A percentile compares a stretch with the other conserved stretches of the same genome.
phyloP scores from a whole-genome alignment of 2,113 vertebrate species.

The Hydropotes inermis region DNA sequence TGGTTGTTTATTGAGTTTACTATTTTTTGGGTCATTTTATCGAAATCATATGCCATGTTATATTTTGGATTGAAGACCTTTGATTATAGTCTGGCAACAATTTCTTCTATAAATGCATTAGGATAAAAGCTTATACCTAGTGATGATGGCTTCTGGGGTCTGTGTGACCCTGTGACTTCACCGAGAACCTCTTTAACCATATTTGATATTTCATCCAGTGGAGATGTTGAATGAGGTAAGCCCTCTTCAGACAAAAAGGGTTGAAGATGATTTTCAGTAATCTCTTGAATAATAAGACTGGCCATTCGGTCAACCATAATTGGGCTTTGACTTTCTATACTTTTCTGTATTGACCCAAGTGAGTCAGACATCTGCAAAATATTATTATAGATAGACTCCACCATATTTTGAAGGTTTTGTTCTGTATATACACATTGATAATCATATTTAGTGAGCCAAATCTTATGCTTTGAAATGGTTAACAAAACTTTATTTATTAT shows the following conservation, averaged over 20 bases:
- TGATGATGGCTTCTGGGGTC: background rate
- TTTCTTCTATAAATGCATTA: conserved; percentile 30
- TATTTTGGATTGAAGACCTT: background rate
- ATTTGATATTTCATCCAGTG: conserved; percentile 25
- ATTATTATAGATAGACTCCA: conserved; percentile 42
- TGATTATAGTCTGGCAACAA: conserved; percentile 1
- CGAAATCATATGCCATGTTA: conserved; percentile 1
- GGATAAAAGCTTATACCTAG: conserved; percentile 12
- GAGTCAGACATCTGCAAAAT: conserved; percentile 22
- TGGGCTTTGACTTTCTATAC: background rate
- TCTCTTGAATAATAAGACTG: conserved; percentile 44
- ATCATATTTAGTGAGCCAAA: conserved; percentile 42
- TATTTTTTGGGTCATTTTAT: background rate
- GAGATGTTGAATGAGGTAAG: background rate
- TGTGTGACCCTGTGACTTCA: conserved; percentile 22
- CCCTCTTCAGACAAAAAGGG: background rate
- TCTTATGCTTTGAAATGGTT: conserved; percentile 52
- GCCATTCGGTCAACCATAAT: background rate
- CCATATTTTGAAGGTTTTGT: conserved; percentile 2
- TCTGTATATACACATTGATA: background rate
- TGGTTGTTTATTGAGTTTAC: conserved; percentile 43
- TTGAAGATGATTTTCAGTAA: conserved; percentile 33
- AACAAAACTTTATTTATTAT: conserved; percentile 32
- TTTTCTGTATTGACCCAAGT: conserved; percentile 9
- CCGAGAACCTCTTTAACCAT: conserved; percentile 32